Percentiles rank a stretch among this genome's conserved stretches.
These are phyloP conservation scores for Hypercompe scribonia DNA, from an alignment of 2,888 invertebrate species.

Conservation along the genomic window DNA sequence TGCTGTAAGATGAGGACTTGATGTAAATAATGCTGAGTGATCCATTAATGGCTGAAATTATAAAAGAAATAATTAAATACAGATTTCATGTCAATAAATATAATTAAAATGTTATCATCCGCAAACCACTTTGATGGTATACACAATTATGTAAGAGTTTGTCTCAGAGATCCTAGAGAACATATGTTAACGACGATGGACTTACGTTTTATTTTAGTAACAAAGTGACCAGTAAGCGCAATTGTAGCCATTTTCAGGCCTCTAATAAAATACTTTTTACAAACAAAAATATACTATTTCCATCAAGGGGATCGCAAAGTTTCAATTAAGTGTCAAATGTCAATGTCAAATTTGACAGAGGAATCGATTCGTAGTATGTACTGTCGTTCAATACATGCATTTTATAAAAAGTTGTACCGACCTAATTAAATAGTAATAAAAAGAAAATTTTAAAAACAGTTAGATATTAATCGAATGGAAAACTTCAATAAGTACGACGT, in stretches of 20 bases:
- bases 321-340: constrained; percentile 12
- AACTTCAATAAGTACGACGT: too few species aligned
- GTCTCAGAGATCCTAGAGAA: constrained; percentile 21
- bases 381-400: too few species aligned
- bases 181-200: constrained; percentile 26
- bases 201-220: constrained; percentile 77
- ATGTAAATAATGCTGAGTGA: constrained; percentile 79
- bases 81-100: background rate
- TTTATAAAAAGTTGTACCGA: too few species aligned
- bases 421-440: too few species aligned
- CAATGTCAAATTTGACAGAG: constrained; percentile 6
- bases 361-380: background rate
- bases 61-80: background rate
- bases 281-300: constrained; percentile 29
- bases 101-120: constrained; percentile 15
- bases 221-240: constrained; percentile 74
- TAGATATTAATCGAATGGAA: too few species aligned
- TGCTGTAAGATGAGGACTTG: constrained; percentile 84
- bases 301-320: constrained; percentile 34
- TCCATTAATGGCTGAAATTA: constrained; percentile 74
- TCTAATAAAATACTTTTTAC: constrained; percentile 31
- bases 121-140: constrained; percentile 14
- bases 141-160: constrained; percentile 75
- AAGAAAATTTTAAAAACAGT: too few species aligned
- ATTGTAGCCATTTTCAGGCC: constrained; percentile 79